Evolutionary conservation across 2,797 vertebrate genomes (phyloP).

Genomic region (Scleropages formosus): DNA sequence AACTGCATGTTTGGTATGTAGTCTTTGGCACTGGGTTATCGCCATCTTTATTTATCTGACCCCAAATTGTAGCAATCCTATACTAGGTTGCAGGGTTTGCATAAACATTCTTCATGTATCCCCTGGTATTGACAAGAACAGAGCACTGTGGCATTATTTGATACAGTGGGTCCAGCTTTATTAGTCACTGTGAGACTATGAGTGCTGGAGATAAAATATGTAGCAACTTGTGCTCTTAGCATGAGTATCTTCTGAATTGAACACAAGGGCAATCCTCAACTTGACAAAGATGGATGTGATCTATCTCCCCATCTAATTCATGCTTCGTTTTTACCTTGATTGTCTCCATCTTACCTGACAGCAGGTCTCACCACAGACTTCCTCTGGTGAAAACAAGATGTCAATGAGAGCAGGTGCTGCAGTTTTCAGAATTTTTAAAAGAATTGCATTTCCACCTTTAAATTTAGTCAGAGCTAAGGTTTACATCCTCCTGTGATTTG

Average conservation of each 20-base stretch:
- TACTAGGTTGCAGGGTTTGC: not conserved
- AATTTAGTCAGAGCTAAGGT: not conserved
- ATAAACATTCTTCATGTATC: not conserved
- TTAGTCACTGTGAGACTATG: not conserved
- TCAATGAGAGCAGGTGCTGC: not conserved
- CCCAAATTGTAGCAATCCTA: not conserved
- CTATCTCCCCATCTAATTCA: not conserved
- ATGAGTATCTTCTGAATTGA: not conserved
- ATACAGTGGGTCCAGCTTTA: not conserved
- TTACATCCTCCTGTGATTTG: not conserved
- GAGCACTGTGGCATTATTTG: not conserved
- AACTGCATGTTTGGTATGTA: not conserved
- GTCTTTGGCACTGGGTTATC: not conserved
- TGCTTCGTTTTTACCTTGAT: too few species aligned
- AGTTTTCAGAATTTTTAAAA: not conserved
- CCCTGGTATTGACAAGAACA: slow-evolving; percentile 1
- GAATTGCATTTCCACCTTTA: not conserved
- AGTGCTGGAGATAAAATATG: not conserved
- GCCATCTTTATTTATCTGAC: not conserved
- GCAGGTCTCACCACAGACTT: not conserved
- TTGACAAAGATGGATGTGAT: not conserved
- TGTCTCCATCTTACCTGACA: not conserved
- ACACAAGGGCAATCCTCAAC: not conserved
- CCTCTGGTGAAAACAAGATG: not conserved
- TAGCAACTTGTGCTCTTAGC: not conserved